A percentile compares a stretch with the other conserved stretches of the same genome.
Conservation (phyloP, 1,140 invertebrate genomes). For the Fopius arisanus region DNA sequence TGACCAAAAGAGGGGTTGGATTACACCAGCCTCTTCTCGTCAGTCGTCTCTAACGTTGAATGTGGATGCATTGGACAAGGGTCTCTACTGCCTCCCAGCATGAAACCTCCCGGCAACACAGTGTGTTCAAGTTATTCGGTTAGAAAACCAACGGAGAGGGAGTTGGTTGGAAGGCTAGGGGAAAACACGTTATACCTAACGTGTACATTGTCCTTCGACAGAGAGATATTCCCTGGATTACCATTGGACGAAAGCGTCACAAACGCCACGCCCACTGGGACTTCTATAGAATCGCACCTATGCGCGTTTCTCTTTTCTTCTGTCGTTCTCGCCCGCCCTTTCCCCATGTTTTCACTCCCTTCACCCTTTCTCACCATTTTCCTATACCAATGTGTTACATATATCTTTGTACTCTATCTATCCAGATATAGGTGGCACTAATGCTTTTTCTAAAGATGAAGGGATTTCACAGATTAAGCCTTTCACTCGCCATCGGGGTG, state of each 20-base stretch:
- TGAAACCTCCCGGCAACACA: neutral
- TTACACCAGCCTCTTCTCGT: neutral
- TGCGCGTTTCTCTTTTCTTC: slow-evolving; percentile 33
- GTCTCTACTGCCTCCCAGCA: neutral
- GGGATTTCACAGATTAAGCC: too few species aligned
- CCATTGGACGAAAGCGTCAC: slow-evolving; percentile 62
- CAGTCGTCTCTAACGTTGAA: neutral
- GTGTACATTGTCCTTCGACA: slow-evolving; percentile 61
- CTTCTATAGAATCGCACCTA: slow-evolving; percentile 56
- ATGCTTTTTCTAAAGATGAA: slow-evolving; percentile 1
- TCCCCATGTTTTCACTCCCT: neutral
- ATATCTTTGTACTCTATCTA: neutral
- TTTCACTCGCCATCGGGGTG: too few species aligned
- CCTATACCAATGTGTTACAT: slow-evolving; percentile 3
- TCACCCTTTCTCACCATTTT: slow-evolving; percentile 26
- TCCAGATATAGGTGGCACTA: too few species aligned
- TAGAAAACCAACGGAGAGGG: neutral
- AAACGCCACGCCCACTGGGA: slow-evolving; percentile 58
- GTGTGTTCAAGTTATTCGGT: neutral
- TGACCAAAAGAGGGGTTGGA: slow-evolving; percentile 22
- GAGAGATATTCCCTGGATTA: slow-evolving; percentile 49
- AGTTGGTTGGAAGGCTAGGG: neutral
- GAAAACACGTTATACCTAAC: slow-evolving; percentile 25
- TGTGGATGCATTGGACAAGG: neutral
- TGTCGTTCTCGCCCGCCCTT: slow-evolving; percentile 21